phyloP scores from a whole-genome alignment of 2,797 vertebrate species.

The Clarias laeviceps region DNA sequence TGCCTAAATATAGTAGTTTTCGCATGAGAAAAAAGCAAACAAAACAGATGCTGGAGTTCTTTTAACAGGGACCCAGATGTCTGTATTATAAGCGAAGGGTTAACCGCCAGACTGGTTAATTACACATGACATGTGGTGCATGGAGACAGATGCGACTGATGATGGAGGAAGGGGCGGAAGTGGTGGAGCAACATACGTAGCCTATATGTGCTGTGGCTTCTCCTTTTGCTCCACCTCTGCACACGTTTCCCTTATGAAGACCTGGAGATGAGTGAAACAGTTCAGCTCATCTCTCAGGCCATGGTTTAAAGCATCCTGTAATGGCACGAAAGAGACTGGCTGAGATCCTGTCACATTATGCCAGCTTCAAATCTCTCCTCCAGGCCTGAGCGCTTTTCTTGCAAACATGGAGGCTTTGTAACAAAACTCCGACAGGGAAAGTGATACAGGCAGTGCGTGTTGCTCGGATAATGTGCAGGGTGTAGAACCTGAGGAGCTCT shows the following conservation, averaged over 20 bases:
- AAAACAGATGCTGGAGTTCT: conserved; percentile 18
- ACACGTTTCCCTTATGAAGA: conserved; percentile 30
- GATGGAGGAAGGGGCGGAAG: conserved; percentile 48
- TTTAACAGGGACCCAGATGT: conserved; percentile 36
- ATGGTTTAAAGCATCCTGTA: conserved; percentile 57
- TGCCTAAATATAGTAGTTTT: conserved; percentile 3
- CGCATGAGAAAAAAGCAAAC: conserved; percentile 27
- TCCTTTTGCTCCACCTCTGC: conserved; percentile 42
- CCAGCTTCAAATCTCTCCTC: conserved; percentile 51
- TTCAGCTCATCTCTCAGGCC: conserved; percentile 45
- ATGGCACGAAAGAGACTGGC: conserved; percentile 40
- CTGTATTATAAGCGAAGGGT: conserved; percentile 43
- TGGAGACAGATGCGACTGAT: conserved; percentile 51
- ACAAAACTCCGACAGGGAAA: conserved; percentile 35
- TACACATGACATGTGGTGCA: conserved; percentile 52
- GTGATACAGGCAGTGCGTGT: conserved; percentile 32
- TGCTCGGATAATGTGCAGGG: conserved; percentile 26
- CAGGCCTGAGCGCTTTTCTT: conserved; percentile 32
- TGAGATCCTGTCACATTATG: conserved; percentile 54
- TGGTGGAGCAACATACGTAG: conserved; percentile 37
- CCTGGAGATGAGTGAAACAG: conserved; percentile 51
- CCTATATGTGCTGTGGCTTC: conserved; percentile 9
- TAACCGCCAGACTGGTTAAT: conserved; percentile 51
- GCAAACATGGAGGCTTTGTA: conserved; percentile 36
- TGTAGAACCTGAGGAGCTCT: conserved; percentile 28